phyloP scores from a whole-genome alignment of 2,113 vertebrate species.

The Chelonoidis abingdonii region DNA sequence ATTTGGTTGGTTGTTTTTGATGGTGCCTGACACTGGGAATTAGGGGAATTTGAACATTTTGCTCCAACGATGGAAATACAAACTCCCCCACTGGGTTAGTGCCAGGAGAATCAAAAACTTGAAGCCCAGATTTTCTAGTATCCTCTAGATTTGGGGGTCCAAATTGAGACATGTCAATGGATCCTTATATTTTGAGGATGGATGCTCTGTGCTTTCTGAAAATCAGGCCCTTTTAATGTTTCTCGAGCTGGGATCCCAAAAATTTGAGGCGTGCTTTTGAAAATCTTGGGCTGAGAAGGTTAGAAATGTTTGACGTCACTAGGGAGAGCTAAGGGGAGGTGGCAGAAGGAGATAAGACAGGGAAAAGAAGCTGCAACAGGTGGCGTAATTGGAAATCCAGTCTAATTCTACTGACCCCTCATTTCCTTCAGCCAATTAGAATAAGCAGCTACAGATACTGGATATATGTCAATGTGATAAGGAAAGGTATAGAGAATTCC shows the following conservation, averaged over 20 bases:
- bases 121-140: background rate
- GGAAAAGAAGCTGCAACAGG: background rate
- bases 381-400: background rate
- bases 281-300: background rate
- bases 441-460: background rate
- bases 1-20: background rate
- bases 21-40: background rate
- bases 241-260: background rate
- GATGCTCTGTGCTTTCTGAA: background rate
- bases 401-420: background rate
- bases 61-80: background rate
- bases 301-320: background rate
- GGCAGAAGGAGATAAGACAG: background rate
- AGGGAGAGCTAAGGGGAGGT: background rate
- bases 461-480: background rate
- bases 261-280: background rate
- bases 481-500: too few species aligned
- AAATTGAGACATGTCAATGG: background rate
- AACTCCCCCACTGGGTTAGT: background rate
- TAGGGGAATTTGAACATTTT: background rate
- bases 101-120: background rate
- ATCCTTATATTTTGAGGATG: background rate
- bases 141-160: background rate
- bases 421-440: background rate
- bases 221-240: background rate